Evolutionary conservation across 2,888 invertebrate genomes (phyloP).

Genomic region (Zhuqinia jingwanae): DNA sequence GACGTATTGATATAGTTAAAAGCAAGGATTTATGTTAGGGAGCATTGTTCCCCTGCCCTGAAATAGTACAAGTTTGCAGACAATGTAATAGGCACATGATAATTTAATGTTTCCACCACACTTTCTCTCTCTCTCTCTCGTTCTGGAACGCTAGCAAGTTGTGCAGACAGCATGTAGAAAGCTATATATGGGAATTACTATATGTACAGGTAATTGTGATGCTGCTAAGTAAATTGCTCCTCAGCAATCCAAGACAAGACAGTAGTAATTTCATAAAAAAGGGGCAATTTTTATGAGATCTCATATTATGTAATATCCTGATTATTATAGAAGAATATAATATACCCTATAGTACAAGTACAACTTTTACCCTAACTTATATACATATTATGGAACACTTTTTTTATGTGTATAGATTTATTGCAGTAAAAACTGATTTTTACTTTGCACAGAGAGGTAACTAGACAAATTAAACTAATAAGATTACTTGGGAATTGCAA

Average conservation of each 20-base stretch:
- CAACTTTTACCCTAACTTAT: too few relatives aligned
- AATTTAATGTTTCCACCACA: conserved; percentile 25
- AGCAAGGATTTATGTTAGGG: conserved; percentile 52
- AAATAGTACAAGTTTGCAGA: background rate
- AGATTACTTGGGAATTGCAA: background rate
- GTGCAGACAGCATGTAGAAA: too few relatives aligned
- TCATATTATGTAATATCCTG: conserved; percentile 19
- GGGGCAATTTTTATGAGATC: conserved; percentile 32
- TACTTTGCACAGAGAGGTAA: background rate
- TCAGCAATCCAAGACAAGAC: background rate
- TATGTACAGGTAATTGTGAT: too few relatives aligned
- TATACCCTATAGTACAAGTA: too few relatives aligned
- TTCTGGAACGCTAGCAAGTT: background rate
- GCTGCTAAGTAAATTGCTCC: conserved; percentile 3
- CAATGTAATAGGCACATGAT: background rate
- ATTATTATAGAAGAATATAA: too few relatives aligned
- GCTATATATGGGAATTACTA: background rate
- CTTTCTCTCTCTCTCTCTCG: background rate
- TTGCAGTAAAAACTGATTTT: conserved; percentile 26
- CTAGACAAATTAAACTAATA: background rate
- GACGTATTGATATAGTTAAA: conserved; percentile 26
- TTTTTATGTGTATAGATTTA: background rate
- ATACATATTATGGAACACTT: background rate
- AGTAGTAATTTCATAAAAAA: conserved; percentile 7
- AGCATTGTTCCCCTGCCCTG: background rate